Evolutionary conservation across 1,140 invertebrate species (phyloP), one percentile per base, ranked within the genome.

Genomic region (Carposina sasakii): DNA sequence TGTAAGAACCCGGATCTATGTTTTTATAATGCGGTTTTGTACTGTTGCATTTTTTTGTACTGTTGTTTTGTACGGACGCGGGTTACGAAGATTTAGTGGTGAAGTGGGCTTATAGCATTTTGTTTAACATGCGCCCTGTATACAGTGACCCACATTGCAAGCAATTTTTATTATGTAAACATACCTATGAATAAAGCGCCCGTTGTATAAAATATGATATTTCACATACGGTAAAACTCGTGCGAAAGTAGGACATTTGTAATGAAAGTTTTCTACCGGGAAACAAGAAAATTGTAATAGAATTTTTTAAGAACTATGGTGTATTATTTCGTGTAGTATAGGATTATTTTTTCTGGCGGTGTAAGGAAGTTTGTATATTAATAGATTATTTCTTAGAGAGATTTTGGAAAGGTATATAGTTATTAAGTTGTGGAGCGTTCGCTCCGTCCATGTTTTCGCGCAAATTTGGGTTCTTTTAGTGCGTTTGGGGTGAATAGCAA

Each of bases 291-390:
- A 48, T 54, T 60, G 56, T 71, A 60, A 54, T 57, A 63, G 36
- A 45, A 54, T 53, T 61, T 65, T 60, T 54, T 61, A n/a, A n/a
- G n/a, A n/a, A n/a, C n/a, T 26, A 60, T 61, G 67, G 52, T 54
- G 56, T 55, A 69, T 68, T 69, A 60, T 64, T 67, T 51, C 60
- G 66, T 57, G 39, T 71, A 76, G 71, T 9, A 66, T 76, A 76
- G 64, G 52, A 44, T 65, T 66, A 68, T 63, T 68, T 70, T 68
- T 75, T 72, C 51, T 76, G 57, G 63, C 68, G 72, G 77, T 81
- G 74, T 78, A 75, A 71, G 73, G 73, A 81, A 72, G 70, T 69
- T 49, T 81, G 76, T 77, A 81, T 71, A 77, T 76, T n/a, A 77
- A 64, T 81, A 76, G 72, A 63, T 66, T 77, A 75, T 73, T 75